Conservation (phyloP, 1,140 invertebrate genomes). For the Drosophila grimshawi region DNA sequence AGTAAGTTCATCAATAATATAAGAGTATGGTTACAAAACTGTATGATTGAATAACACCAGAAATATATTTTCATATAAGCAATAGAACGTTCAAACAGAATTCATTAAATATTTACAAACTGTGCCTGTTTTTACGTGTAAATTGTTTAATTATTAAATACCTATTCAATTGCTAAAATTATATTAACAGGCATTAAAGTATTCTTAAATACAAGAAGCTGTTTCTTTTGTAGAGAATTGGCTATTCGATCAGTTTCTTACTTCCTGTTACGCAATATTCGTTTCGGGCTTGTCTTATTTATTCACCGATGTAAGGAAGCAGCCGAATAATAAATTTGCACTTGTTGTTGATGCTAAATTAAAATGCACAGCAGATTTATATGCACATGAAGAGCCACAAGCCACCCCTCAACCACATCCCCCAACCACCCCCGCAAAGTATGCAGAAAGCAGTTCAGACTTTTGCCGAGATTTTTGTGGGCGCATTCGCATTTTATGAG, state of each 20-base stretch:
- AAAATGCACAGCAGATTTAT: slow-evolving; percentile 47
- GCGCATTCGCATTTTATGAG: slow-evolving; percentile 30
- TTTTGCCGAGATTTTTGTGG: slow-evolving; percentile 8
- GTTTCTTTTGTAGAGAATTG: slow-evolving; percentile 13
- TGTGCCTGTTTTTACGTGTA: no score
- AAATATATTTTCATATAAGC: no score
- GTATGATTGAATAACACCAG: no score
- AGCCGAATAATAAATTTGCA: slow-evolving; percentile 28
- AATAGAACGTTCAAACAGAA: no score
- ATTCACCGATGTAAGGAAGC: not conserved
- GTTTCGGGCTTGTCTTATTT: slow-evolving; percentile 4
- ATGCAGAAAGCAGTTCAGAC: slow-evolving; percentile 11
- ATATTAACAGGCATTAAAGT: not conserved
- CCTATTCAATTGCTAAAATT: no score
- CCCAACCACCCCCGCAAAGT: not conserved
- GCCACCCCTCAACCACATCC: not conserved
- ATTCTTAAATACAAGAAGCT: no score
- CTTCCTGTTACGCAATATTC: not conserved
- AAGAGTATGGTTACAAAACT: no score
- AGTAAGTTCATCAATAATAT: no score
- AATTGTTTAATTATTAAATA: no score
- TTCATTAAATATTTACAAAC: no score
- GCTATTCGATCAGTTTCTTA: not conserved
- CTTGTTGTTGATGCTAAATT: slow-evolving; percentile 38
- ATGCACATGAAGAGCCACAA: not conserved